Conservation (phyloP, 2,113 vertebrate genomes). For the Megaleporinus macrocephalus region DNA sequence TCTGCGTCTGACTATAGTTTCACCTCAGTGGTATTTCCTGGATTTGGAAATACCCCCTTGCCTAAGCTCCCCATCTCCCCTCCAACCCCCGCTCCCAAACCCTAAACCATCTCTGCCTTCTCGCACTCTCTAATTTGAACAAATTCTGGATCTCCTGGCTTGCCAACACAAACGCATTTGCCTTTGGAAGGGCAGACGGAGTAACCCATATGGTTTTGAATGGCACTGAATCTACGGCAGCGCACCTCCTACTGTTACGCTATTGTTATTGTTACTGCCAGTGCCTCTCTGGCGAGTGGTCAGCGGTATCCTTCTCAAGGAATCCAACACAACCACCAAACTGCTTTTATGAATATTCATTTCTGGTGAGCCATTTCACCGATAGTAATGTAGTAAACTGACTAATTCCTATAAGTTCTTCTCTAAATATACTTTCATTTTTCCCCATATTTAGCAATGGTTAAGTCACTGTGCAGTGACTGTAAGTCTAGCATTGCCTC, state of each 20-base stretch:
- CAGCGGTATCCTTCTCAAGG: neutral
- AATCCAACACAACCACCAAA: neutral
- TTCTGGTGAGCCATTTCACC: neutral
- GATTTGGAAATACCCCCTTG: conserved; percentile 64
- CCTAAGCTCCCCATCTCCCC: conserved; percentile 33
- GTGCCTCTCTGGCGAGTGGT: conserved; percentile 21
- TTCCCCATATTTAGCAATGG: neutral
- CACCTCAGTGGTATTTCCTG: conserved; percentile 79
- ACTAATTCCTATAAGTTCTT: neutral
- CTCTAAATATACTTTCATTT: neutral
- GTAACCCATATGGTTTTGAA: conserved; percentile 52
- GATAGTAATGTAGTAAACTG: neutral
- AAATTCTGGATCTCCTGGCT: conserved; percentile 65
- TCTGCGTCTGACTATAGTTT: conserved; percentile 63
- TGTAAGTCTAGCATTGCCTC: neutral
- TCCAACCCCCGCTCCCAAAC: conserved; percentile 32
- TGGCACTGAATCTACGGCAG: conserved; percentile 61
- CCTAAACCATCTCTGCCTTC: conserved; percentile 49
- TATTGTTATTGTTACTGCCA: conserved; percentile 63
- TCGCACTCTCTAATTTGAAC: conserved; percentile 70
- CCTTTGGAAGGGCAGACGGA: conserved; percentile 54
- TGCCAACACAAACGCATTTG: conserved; percentile 68
- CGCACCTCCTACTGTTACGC: conserved; percentile 64
- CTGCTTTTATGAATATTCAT: neutral
- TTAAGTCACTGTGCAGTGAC: neutral